These are phyloP conservation scores for Archilochus colubris DNA, from an alignment of 2,113 vertebrate genomes.

Conservation along the genomic window DNA sequence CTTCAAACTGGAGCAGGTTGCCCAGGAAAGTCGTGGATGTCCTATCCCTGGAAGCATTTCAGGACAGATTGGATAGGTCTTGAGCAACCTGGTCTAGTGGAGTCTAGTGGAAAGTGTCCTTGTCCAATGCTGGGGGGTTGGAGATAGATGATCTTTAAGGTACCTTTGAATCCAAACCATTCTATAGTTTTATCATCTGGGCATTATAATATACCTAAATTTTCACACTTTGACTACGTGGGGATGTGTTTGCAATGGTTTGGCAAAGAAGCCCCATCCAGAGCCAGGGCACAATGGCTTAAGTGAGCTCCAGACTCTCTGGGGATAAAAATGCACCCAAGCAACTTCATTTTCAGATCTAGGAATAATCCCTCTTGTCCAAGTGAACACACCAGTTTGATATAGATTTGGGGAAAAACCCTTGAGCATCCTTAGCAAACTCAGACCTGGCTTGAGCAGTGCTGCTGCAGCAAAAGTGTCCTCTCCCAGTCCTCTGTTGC, in stretches of 20 bases:
- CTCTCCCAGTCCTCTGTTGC: not conserved
- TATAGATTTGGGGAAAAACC: not conserved
- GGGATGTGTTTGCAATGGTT: not conserved
- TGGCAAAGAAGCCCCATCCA: not conserved
- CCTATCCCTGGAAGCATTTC: no score
- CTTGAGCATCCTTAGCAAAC: not conserved
- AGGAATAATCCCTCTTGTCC: not conserved
- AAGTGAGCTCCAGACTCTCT: not conserved
- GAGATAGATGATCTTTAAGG: no score
- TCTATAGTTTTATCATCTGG: no score
- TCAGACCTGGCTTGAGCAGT: fast-evolving
- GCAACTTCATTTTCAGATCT: not conserved
- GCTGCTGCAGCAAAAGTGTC: not conserved
- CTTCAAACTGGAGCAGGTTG: no score
- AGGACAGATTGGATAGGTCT: no score
- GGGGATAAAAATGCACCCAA: not conserved
- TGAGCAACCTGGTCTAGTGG: no score
- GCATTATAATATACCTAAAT: not conserved
- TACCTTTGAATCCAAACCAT: no score
- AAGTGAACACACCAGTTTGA: not conserved
- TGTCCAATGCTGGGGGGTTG: no score
- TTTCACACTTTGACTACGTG: not conserved
- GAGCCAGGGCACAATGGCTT: not conserved
- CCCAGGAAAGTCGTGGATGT: no score
- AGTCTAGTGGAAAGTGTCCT: no score